These are phyloP conservation scores for Pituophis catenifer DNA, from an alignment of 2,113 vertebrate species.

Conservation along the genomic window DNA sequence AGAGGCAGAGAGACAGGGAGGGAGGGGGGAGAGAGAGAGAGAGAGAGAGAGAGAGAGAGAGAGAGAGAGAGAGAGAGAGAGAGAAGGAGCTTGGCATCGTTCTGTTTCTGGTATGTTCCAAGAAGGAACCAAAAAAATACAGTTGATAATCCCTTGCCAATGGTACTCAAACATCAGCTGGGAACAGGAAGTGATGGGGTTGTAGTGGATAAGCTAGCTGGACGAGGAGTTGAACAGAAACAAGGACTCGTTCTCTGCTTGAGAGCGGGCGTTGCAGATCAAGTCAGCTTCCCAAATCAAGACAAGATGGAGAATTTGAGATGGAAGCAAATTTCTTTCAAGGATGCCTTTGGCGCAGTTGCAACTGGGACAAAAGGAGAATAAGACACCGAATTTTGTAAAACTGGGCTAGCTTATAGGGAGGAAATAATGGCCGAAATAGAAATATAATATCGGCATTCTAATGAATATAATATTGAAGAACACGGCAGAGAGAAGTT, in stretches of 20 bases:
- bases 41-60: no score
- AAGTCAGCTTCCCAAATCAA: background rate
- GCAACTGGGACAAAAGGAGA: background rate
- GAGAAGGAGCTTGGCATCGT: background rate
- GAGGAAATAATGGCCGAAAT: background rate
- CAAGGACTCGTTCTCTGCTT: background rate
- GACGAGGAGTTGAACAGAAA: background rate
- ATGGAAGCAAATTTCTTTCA: background rate
- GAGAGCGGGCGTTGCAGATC: background rate
- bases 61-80: no score
- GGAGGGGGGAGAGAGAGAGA: no score
- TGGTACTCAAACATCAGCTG: background rate
- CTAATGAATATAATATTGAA: background rate
- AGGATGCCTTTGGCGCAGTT: background rate
- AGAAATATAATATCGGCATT: background rate
- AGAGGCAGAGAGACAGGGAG: no score
- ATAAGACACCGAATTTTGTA: background rate
- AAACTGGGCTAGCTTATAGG: background rate
- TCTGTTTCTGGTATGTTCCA: no score
- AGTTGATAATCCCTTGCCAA: background rate
- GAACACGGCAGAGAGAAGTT: background rate
- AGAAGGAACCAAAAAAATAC: background rate
- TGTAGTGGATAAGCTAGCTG: background rate
- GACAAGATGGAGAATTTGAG: background rate
- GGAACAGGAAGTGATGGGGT: background rate